Conservation (phyloP, 2,888 invertebrate species). For the Galerucella calmariensis region DNA sequence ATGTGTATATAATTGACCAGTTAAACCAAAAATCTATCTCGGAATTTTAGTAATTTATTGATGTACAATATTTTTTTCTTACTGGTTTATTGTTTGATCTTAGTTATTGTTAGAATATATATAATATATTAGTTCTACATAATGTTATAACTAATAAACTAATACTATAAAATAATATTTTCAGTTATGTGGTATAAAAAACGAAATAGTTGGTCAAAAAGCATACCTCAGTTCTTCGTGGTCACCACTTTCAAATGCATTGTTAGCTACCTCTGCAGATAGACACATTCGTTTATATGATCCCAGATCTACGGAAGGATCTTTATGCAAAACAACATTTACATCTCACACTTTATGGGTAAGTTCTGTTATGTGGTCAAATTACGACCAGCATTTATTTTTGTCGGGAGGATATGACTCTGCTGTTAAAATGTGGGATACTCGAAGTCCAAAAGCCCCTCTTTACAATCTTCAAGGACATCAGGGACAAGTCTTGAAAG, state of each 20-base stretch:
- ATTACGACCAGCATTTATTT: slow-evolving; percentile 83
- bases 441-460: slow-evolving; percentile 89
- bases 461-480: slow-evolving; percentile 94
- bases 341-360: slow-evolving; percentile 94
- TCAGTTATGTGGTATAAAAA: slow-evolving; percentile 79
- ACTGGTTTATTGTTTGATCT: no score
- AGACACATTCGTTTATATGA: slow-evolving; percentile 92
- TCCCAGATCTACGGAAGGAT: slow-evolving; percentile 87
- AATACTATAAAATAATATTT: slow-evolving; percentile 34
- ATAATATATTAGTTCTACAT: no score
- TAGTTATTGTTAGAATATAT: no score
- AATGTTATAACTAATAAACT: no score
- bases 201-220: slow-evolving; percentile 88
- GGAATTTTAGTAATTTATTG: no score
- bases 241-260: slow-evolving; percentile 78
- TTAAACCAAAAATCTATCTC: no score
- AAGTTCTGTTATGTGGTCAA: slow-evolving; percentile 90
- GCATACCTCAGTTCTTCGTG: slow-evolving; percentile 89
- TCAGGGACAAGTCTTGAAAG: slow-evolving; percentile 91
- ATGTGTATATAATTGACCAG: no score
- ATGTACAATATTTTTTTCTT: no score
- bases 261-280: slow-evolving; percentile 92
- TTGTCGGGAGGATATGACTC: slow-evolving; percentile 94
- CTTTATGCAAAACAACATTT: slow-evolving; percentile 87
- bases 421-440: slow-evolving; percentile 95